phyloP scores from a whole-genome alignment of 1,140 invertebrate genomes.

The Contarinia nasturtii region DNA sequence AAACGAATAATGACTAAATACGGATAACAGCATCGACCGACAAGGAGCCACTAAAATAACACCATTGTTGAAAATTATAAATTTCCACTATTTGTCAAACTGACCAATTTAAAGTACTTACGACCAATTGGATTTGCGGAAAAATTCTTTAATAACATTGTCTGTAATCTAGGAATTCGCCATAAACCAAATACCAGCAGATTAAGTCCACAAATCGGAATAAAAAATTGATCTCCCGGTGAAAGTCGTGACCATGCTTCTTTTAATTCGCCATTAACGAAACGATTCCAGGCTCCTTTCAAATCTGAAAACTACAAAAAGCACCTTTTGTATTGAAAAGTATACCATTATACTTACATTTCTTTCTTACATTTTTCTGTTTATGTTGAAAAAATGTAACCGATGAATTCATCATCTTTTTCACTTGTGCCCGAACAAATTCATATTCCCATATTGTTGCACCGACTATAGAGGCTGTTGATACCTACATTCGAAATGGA shows the following conservation, averaged over 20 bases:
- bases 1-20: constrained; percentile 79
- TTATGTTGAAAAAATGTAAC: constrained; percentile 5
- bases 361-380: constrained; percentile 3
- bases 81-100: background rate
- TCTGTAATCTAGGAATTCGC: constrained; percentile 51
- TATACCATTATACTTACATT: constrained; percentile 23
- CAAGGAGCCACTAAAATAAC: constrained; percentile 42
- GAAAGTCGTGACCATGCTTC: constrained; percentile 54
- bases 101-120: constrained; percentile 22
- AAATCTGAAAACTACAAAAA: background rate
- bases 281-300: background rate
- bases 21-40: constrained; percentile 77
- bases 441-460: constrained; percentile 82
- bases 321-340: constrained; percentile 33
- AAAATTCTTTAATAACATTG: constrained; percentile 71
- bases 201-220: constrained; percentile 62
- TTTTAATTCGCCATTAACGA: background rate
- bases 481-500: constrained; percentile 28
- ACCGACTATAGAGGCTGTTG: constrained; percentile 45
- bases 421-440: constrained; percentile 6
- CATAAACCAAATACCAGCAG: constrained; percentile 64
- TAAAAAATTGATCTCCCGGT: constrained; percentile 59
- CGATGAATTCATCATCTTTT: background rate
- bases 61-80: constrained; percentile 6
- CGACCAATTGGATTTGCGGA: constrained; percentile 57